Evolutionary conservation across 2,113 vertebrate genomes (phyloP).

Genomic region (Ciconia maguari): DNA sequence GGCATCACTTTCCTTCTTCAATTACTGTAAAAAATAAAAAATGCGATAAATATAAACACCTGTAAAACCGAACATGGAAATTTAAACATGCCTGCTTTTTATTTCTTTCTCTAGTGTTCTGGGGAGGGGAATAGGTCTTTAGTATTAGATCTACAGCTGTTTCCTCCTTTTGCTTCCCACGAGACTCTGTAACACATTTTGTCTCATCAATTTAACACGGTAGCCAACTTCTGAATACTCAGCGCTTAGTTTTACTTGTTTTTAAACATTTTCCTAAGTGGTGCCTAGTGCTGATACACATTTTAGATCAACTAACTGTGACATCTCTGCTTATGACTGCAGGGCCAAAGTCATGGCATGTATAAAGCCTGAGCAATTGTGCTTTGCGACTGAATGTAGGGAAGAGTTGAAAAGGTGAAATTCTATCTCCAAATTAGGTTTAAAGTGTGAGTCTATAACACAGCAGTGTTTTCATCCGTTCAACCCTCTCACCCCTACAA

Average conservation of each 20-base stretch:
- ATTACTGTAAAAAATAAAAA: not conserved
- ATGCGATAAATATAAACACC: not conserved
- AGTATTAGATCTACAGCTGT: not conserved
- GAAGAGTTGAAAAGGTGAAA: slow-evolving; percentile 33
- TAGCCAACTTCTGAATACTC: not conserved
- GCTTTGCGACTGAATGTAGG: not conserved
- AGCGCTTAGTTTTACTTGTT: not conserved
- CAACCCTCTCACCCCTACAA: not conserved
- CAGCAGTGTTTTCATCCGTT: not conserved
- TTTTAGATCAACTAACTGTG: not conserved
- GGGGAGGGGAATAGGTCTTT: not conserved
- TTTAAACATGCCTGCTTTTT: not conserved
- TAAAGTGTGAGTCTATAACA: not conserved
- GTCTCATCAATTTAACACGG: not conserved
- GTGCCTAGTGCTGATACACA: not conserved
- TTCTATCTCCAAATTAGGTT: not conserved
- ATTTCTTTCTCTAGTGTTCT: not conserved
- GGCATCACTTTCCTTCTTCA: not conserved
- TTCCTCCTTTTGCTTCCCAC: not conserved
- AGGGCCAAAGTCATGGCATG: not conserved
- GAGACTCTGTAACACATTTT: not conserved
- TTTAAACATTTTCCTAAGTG: not conserved
- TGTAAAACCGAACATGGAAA: not conserved
- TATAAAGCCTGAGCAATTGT: not conserved
- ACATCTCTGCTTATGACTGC: not conserved